These are phyloP conservation scores for Sturnira hondurensis DNA, from an alignment of 2,113 vertebrate species.

Conservation along the genomic window DNA sequence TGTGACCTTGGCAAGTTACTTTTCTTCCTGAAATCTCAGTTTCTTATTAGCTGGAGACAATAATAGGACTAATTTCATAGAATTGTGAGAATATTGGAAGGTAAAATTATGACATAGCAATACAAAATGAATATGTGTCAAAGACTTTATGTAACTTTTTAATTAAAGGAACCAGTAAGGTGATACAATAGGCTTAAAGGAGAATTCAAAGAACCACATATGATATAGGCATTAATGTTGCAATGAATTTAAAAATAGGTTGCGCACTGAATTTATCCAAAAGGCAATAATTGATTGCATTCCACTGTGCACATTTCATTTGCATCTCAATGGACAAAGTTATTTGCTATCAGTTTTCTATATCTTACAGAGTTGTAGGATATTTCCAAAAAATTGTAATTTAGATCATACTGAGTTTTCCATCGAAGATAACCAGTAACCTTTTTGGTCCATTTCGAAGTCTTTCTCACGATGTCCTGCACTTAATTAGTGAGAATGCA, in stretches of 20 bases:
- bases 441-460: slow-evolving; percentile 14
- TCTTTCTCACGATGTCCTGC: not conserved
- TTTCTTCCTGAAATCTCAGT: not conserved
- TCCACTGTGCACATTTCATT: not conserved
- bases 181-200: not conserved
- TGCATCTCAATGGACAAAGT: slow-evolving; percentile 18
- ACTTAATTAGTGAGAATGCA: slow-evolving; percentile 1
- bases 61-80: not conserved
- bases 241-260: not conserved
- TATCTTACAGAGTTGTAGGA: not conserved
- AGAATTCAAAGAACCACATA: not conserved
- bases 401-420: not conserved
- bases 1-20: not conserved
- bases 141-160: not conserved
- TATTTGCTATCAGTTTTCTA: not conserved
- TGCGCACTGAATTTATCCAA: not conserved
- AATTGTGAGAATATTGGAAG: not conserved
- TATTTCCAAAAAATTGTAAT: not conserved
- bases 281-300: not conserved
- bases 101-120: not conserved
- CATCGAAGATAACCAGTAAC: not conserved
- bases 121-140: not conserved
- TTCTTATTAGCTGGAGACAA: not conserved
- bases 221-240: not conserved
- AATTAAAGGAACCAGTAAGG: not conserved